phyloP scores from a whole-genome alignment of 1,140 invertebrate genomes.

The Charaxes varanes region DNA sequence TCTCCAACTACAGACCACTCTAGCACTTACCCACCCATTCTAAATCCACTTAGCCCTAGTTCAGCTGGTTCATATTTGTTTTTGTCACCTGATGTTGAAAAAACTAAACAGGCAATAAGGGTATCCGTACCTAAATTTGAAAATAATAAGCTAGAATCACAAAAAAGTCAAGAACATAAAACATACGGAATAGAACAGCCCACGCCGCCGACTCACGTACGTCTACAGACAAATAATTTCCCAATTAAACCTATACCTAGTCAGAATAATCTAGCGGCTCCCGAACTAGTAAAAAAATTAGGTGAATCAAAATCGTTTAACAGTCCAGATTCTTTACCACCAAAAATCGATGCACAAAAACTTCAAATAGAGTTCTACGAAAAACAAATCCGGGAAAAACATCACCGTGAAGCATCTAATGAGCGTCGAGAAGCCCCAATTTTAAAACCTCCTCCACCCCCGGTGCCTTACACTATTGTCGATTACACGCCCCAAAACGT shows the following conservation, averaged over 20 bases:
- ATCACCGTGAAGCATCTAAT: slow-evolving; percentile 34
- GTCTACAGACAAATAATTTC: slow-evolving; percentile 35
- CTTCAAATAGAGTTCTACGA: slow-evolving; percentile 72
- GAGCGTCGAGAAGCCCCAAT: slow-evolving; percentile 30
- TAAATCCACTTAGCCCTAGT: slow-evolving; percentile 37
- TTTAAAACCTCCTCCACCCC: slow-evolving; percentile 36
- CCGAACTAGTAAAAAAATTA: slow-evolving; percentile 60
- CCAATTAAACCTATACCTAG: slow-evolving; percentile 54
- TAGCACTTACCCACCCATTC: slow-evolving; percentile 18
- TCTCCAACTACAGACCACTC: slow-evolving; percentile 39
- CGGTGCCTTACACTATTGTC: slow-evolving; percentile 51
- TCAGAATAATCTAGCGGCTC: slow-evolving; percentile 57
- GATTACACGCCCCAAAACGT: slow-evolving; percentile 56
- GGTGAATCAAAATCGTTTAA: slow-evolving; percentile 33
- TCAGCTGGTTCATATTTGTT: slow-evolving; percentile 37
- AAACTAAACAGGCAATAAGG: slow-evolving; percentile 53
- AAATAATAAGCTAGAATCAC: slow-evolving; percentile 33
- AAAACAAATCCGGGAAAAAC: slow-evolving; percentile 61
- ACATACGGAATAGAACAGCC: slow-evolving; percentile 31
- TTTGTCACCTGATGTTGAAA: slow-evolving; percentile 28
- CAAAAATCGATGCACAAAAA: slow-evolving; percentile 58
- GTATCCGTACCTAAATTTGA: slow-evolving; percentile 69
- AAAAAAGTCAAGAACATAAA: slow-evolving; percentile 17
- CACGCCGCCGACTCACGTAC: slow-evolving; percentile 52
- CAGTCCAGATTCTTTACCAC: slow-evolving; percentile 24